A percentile compares a stretch with the other conserved stretches of the same genome.
Conservation (phyloP, 2,888 invertebrate species). For the Apomyelois bistriatella region DNA sequence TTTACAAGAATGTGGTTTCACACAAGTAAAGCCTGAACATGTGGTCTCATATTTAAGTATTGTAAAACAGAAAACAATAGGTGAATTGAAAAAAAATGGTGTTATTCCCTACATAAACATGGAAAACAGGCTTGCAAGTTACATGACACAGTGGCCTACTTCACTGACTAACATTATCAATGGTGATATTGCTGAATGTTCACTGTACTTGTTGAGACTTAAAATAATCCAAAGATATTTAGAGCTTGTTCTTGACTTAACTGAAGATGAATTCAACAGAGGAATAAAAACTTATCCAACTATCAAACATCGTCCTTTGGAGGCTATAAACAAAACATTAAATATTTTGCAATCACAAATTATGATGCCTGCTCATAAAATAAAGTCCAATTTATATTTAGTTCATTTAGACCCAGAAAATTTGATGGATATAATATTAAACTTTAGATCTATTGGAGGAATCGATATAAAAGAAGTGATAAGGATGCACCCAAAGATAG, state of each 20-base stretch:
- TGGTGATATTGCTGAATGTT: constrained; percentile 48
- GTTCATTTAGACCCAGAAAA: constrained; percentile 67
- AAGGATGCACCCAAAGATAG: constrained; percentile 63
- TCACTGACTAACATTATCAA: constrained; percentile 62
- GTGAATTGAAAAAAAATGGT: constrained; percentile 45
- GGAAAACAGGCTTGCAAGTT: constrained; percentile 64
- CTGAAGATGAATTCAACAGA: constrained; percentile 55
- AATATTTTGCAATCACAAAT: constrained; percentile 54
- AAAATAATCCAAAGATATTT: constrained; percentile 69
- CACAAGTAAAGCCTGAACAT: constrained; percentile 35
- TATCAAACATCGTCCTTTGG: constrained; percentile 65
- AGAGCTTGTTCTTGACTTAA: constrained; percentile 60
- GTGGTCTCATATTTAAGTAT: constrained; percentile 50
- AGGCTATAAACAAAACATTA: constrained; percentile 58
- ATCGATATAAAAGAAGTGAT: constrained; percentile 68
- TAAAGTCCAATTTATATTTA: constrained; percentile 65
- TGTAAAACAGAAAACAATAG: constrained; percentile 52
- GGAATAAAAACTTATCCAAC: constrained; percentile 66
- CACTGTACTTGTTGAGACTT: constrained; percentile 51
- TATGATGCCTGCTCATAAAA: constrained; percentile 57
- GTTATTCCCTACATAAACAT: constrained; percentile 48
- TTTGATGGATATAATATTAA: constrained; percentile 52
- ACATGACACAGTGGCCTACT: constrained; percentile 71
- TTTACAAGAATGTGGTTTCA: constrained; percentile 64
- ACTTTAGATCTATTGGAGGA: constrained; percentile 56